Evolutionary conservation across 2,888 invertebrate species (phyloP), one percentile per base, ranked within the genome.

Genomic region (Stegophylla sp.): DNA sequence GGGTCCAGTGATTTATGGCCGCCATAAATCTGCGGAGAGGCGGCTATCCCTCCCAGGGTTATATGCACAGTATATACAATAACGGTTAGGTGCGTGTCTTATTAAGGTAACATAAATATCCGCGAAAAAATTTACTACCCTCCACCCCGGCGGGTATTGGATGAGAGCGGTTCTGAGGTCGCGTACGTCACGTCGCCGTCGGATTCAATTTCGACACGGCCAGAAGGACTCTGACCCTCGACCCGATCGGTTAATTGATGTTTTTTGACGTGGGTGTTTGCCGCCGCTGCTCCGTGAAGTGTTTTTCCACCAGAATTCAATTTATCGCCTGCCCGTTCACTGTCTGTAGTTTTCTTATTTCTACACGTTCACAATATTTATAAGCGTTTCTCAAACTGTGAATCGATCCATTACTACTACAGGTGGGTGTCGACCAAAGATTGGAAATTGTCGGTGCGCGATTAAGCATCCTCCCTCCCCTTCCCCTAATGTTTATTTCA

Each of bases 91-190:
- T 43, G 45, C 59, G 26, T 61, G 69, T 69, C 77, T 77, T 59
- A 69, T 59, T 67, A 77, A 66, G 66, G 66, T 66, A 76, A 66
- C 76, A 76, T 76, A 67, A 76, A 76, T 76, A 66, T 66, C 43
- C 56, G 3, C 13, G 28, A 56, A 56, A 75, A 64, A 45, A 64
- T 67, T 53, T 43, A 0, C 5, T 43, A 0, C 5, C 48, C 20
- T 15, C 48, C 7, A 51, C 51, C 4, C 7, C n/a, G 2, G n/a
- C 7, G n/a, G 17, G 17, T 1, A 51, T 3, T 3, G n/a, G 51
- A 51, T 17, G n/a, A 17, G 17, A 51, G 51, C 23, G 12, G 12
- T 12, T 0, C 17, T 2, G 12, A 56, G 56, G 56, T 23, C 23
- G 23, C 2, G 56, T 15, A 13, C 66, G 26, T 67, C 45, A 28